Conservation (phyloP, 2,888 invertebrate species). For the Philereme vetulata region DNA sequence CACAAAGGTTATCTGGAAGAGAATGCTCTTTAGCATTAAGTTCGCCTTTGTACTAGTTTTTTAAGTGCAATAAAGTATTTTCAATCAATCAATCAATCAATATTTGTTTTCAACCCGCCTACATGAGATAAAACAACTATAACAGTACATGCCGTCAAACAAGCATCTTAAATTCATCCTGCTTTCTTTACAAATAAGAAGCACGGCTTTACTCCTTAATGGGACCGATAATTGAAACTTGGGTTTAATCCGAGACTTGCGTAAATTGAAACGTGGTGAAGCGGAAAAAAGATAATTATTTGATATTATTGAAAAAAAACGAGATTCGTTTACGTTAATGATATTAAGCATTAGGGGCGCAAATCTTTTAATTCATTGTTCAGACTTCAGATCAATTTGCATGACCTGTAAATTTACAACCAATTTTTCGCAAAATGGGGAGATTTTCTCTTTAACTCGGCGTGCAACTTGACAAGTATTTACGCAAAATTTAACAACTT, state of each 20-base stretch:
- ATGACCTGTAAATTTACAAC: background rate
- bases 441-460: too few relatives aligned
- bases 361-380: conserved; percentile 24
- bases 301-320: conserved; percentile 52
- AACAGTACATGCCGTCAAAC: background rate
- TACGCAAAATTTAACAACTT: too few relatives aligned
- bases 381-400: conserved; percentile 5
- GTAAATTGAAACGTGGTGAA: conserved; percentile 65
- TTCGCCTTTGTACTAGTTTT: too few relatives aligned
- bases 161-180: background rate
- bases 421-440: conserved; percentile 5
- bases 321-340: conserved; percentile 40
- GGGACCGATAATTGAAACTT: conserved; percentile 74
- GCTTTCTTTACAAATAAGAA: conserved; percentile 27
- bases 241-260: conserved; percentile 64
- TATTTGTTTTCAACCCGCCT: too few relatives aligned
- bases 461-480: too few relatives aligned
- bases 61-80: too few relatives aligned
- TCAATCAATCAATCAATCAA: too few relatives aligned
- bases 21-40: too few relatives aligned
- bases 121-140: too few relatives aligned
- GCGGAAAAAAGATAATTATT: conserved; percentile 60
- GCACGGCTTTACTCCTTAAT: conserved; percentile 57
- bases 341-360: conserved; percentile 34
- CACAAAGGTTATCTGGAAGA: too few relatives aligned